Evolutionary conservation across 2,113 vertebrate genomes (phyloP), one percentile per base, ranked within the genome.

Genomic region (Chrysochloris asiatica): DNA sequence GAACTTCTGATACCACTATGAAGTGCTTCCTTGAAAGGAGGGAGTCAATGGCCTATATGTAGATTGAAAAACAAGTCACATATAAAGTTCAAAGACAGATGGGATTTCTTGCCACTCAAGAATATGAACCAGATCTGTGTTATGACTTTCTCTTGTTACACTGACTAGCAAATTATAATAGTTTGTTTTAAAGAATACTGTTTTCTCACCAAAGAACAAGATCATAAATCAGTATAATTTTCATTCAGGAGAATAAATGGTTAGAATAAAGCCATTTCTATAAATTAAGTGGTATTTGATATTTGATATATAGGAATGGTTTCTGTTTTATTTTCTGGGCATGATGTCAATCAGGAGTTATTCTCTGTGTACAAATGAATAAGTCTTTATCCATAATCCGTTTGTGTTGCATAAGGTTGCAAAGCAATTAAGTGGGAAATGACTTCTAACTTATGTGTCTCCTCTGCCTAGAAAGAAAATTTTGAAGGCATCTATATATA

Each of bases 351-450:
- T 82, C 14, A 84, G 86, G 88, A 78, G 61, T 77, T 85, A 47
- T 77, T 92, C 77, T 83, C 61, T 78, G 43, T 82, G 5, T 19
- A 38, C 89, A 90, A 84, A 95, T 7, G 56, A 33, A 26, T 90
- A 86, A 94, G 10, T 59, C 77, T 30, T 71, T 81, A 88, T 11
- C 2, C 69, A 21, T 93, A 92, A 92, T 78, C 95, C 94, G 80
- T 96, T 97, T 52, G 10, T 1, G 2, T 82, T 95, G 85, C 81
- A 3, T 95, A 96, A 97, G 90, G 91, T 92, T 93, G 84, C 81
- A 84, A 95, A 97, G 94, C 83, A 90, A 82, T 96, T 90, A 95
- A 97, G 91, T 97, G 92, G 94, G 89, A 94, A 95, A 79, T 96
- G 96, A 95, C 89, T 95, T 86, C 83, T 95, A 89, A 80, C 21